These are phyloP conservation scores for Solenopsis fugax DNA, from an alignment of 1,140 invertebrate genomes.

Conservation along the genomic window DNA sequence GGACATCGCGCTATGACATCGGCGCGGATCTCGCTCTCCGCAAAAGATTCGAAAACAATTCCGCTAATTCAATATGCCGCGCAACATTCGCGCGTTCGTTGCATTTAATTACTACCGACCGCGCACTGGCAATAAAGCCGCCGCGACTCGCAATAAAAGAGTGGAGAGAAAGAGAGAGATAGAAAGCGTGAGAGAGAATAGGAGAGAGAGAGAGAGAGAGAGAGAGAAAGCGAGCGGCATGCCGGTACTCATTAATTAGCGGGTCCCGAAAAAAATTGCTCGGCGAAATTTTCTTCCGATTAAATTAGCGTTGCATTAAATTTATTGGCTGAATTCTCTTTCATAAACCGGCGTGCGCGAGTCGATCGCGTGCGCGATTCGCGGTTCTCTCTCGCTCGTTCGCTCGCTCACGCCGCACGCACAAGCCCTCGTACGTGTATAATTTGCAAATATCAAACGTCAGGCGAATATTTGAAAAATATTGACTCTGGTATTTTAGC, in stretches of 20 bases:
- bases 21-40: background rate
- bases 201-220: background rate
- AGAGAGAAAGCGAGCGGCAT: slow-evolving; percentile 48
- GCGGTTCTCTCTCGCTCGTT: background rate
- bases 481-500: slow-evolving; percentile 67
- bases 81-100: slow-evolving; percentile 45
- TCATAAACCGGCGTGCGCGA: slow-evolving; percentile 61
- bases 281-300: slow-evolving; percentile 66
- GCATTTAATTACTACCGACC: slow-evolving; percentile 57
- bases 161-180: background rate
- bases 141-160: slow-evolving; percentile 44
- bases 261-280: slow-evolving; percentile 65
- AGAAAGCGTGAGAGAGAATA: background rate
- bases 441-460: slow-evolving; percentile 74
- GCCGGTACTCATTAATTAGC: slow-evolving; percentile 67
- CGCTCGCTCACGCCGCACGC: background rate
- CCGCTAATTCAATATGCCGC: slow-evolving; percentile 45
- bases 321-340: slow-evolving; percentile 70
- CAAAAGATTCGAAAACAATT: slow-evolving; percentile 46
- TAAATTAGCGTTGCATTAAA: slow-evolving; percentile 75
- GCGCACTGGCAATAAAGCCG: slow-evolving; percentile 39
- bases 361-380: slow-evolving; percentile 22
- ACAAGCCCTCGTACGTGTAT: slow-evolving; percentile 41
- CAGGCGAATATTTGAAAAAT: slow-evolving; percentile 60
- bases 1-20: background rate